phyloP scores from a whole-genome alignment of 2,113 vertebrate genomes.

The Podarcis cretensis region DNA sequence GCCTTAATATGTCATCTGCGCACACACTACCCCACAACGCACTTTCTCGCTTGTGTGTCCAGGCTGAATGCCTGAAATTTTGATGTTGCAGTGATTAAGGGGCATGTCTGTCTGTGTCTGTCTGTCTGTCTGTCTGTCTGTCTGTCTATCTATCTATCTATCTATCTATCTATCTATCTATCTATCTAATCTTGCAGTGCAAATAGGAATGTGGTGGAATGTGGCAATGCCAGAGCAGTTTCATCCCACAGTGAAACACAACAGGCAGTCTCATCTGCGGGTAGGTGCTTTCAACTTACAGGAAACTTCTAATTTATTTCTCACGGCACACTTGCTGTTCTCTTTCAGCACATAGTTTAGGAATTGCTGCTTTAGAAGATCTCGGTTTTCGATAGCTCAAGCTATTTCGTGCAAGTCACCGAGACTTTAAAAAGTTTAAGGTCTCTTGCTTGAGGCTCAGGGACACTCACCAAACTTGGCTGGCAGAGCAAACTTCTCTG shows the following conservation, averaged over 20 bases:
- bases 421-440: slow-evolving; percentile 27
- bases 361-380: slow-evolving; percentile 15
- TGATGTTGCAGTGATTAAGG: too few relatives aligned
- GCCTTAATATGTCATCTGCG: too few relatives aligned
- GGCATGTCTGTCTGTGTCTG: too few relatives aligned
- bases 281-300: not conserved
- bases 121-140: too few relatives aligned
- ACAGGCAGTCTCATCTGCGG: not conserved
- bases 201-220: not conserved
- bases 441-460: not conserved
- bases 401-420: accelerated
- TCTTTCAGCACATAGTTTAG: not conserved
- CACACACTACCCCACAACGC: too few relatives aligned
- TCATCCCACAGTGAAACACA: not conserved
- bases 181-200: not conserved
- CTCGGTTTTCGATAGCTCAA: not conserved
- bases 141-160: too few relatives aligned
- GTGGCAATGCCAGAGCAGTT: not conserved
- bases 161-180: too few relatives aligned
- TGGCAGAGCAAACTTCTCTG: not conserved
- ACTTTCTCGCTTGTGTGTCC: too few relatives aligned
- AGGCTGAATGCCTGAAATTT: too few relatives aligned
- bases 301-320: not conserved
- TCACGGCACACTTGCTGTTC: not conserved
- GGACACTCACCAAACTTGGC: slow-evolving; percentile 24